Base-by-base conservation (phyloP, 2,888 invertebrate species). In the Arge pagana region DNA sequence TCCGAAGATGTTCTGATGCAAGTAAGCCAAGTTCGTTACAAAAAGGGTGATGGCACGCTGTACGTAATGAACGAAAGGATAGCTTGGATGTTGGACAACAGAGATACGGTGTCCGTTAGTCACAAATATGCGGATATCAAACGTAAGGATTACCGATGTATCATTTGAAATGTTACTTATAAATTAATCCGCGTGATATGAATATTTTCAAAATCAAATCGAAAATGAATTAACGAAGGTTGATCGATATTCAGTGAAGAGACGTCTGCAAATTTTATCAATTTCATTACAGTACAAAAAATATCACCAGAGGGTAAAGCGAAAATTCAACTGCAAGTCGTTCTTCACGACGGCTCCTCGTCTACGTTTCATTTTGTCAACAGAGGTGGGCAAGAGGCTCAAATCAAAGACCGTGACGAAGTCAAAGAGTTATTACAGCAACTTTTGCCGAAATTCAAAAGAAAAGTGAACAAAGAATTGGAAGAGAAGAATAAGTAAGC, bases 311-410 rank as follows among this genome's bases (percentile, higher is more conserved):
- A 89, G 66, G 96, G 95, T 19, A 99, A 99, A 78, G 89, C 95
- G 19, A 99, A 99, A 80, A 93, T 99, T 50, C 99, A 99, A 76
- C 81, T 99, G 11, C 99, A 99, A 82, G 88, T 98, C 15, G 94
- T 96, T 15, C 80, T 99, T 57, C 93, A 97, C 65, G 94, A 93
- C 80, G 94, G 93, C 16, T 86, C 90, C 41, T 92, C 94, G 40
- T 94, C 95, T 3, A 98, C 97, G 10, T 99, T 99, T 81, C 98
- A 98, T 72, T 99, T 99, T 78, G 90, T 91, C 40, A 93, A 96
- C 77, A 86, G 92, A 3, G 85, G 83, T 41, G 95, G 96, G 0
- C 80, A 86, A 19, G 86, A 87, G 23, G 87, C 86, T 4, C 96
- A 96, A 78, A 83, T 93, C 8, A 85, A 88, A 54, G 97, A 97